phyloP scores from a whole-genome alignment of 1,140 invertebrate genomes.

The Zaprionus ornatus region DNA sequence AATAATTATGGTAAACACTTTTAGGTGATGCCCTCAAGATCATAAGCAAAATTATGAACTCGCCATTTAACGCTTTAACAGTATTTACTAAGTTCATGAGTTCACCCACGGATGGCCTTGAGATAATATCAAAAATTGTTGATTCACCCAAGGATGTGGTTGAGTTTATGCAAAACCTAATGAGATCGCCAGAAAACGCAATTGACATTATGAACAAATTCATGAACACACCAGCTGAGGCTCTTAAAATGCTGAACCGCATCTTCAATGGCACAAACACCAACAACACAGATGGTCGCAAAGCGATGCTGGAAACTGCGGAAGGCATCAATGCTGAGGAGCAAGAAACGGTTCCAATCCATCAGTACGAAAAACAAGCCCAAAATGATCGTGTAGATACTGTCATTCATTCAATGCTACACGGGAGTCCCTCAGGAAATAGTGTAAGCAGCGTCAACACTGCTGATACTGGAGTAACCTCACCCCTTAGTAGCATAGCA shows the following conservation, averaged over 20 bases:
- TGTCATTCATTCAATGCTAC: slow-evolving; percentile 67
- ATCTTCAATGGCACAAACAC: slow-evolving; percentile 73
- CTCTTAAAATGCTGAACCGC: slow-evolving; percentile 75
- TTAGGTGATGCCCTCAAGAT: slow-evolving; percentile 81
- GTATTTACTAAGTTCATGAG: slow-evolving; percentile 84
- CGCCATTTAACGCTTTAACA: slow-evolving; percentile 82
- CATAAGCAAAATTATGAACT: slow-evolving; percentile 83
- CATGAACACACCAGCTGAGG: slow-evolving; percentile 82
- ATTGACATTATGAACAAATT: slow-evolving; percentile 83
- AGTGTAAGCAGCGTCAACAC: slow-evolving; percentile 22
- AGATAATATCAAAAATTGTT: slow-evolving; percentile 83
- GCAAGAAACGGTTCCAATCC: not conserved
- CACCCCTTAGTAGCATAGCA: slow-evolving; percentile 42
- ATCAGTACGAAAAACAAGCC: slow-evolving; percentile 24
- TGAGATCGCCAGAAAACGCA: slow-evolving; percentile 81
- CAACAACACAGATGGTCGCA: slow-evolving; percentile 30
- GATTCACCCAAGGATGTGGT: slow-evolving; percentile 82
- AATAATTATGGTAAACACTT: slow-evolving; percentile 6
- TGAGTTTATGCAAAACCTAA: slow-evolving; percentile 80
- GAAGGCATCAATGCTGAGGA: slow-evolving; percentile 24
- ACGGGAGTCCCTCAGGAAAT: slow-evolving; percentile 39
- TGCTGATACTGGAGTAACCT: slow-evolving; percentile 35
- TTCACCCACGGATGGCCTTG: slow-evolving; percentile 80
- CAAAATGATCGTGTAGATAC: slow-evolving; percentile 49
- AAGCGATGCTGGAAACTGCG: slow-evolving; percentile 12